phyloP scores from a whole-genome alignment of 1,140 invertebrate species.

The Diuraphis noxia region DNA sequence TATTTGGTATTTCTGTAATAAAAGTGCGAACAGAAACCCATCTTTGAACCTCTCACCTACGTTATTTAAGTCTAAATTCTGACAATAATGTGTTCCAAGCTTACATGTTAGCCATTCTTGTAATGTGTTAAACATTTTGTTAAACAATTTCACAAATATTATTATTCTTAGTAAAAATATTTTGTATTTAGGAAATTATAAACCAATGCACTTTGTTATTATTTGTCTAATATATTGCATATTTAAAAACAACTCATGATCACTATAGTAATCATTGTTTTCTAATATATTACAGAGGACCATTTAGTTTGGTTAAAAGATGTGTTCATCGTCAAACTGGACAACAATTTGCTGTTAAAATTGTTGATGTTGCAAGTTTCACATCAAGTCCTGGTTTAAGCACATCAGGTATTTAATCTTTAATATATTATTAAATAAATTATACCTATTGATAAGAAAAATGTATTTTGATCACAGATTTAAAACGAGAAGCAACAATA shows the following conservation, averaged over 20 bases:
- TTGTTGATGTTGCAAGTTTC: constrained; percentile 96
- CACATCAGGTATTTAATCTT: constrained; percentile 76
- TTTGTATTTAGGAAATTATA: neutral
- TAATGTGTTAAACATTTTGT: constrained; percentile 28
- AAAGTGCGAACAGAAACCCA: constrained; percentile 10
- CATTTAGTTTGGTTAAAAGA: constrained; percentile 93
- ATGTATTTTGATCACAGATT: constrained; percentile 68
- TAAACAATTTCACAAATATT: too few species aligned
- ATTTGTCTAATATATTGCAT: neutral
- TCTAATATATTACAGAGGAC: constrained; percentile 77
- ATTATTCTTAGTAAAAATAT: too few species aligned
- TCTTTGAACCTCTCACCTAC: constrained; percentile 31
- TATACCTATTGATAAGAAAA: neutral
- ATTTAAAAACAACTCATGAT: neutral
- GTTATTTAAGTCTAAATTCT: neutral
- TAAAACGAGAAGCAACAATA: constrained; percentile 97
- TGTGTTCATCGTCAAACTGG: constrained; percentile 93
- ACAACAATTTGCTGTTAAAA: constrained; percentile 97
- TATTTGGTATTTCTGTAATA: constrained; percentile 36
- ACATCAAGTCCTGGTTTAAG: constrained; percentile 93
- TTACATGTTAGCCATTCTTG: constrained; percentile 13
- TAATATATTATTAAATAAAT: neutral
- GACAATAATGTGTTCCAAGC: constrained; percentile 24
- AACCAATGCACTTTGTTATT: neutral
- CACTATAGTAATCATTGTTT: constrained; percentile 49